Base-by-base conservation (phyloP, 2,888 invertebrate species). In the Drosophila gaucha region DNA sequence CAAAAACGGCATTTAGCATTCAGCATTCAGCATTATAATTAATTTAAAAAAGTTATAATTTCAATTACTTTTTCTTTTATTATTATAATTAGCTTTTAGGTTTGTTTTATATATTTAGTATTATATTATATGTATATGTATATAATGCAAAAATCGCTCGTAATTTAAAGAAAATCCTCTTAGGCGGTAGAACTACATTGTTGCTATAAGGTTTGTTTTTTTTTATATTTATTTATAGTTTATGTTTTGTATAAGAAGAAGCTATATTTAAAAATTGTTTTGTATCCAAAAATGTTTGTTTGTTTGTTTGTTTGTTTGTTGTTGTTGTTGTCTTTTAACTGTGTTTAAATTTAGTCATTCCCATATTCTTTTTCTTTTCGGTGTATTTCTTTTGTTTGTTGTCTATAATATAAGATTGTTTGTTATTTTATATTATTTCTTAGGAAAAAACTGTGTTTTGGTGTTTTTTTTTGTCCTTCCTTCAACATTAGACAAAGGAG, bases 71-170 rank as follows among this genome's bases (percentile, higher is more conserved):
- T 38, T n/a, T 26, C n/a, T n/a, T n/a, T n/a, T n/a, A n/a, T n/a
- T n/a, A 41, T 39, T 52, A 51, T 51, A 16, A 35, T 67, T 36
- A 47, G 30, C 39, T 57, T 30, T 30, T 28, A 57, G 46, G 46
- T 52, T 31, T 54, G 46, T 52, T 31, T 54, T 36, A 52, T 73
- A 50, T 57, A 36, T n/a, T n/a, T n/a, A n/a, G n/a, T 47, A 59
- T 55, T 20, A 35, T 43, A 50, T 62, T 67, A 12, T 18, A 24
- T 35, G 14, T 28, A 38, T 39, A 36, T 52, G 22, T 41, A 39
- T 60, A 35, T 63, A 63, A 70, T 82, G 83, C 79, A 76, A 70
- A 72, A 79, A 58, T 66, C 80, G 72, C 57, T 69, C 50, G 49
- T 58, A 64, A 66, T 82, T 73, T 20, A 18, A 57, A 67, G 47